Evolutionary conservation across 2,797 vertebrate genomes (phyloP).

Genomic region (Danio kyathit): DNA sequence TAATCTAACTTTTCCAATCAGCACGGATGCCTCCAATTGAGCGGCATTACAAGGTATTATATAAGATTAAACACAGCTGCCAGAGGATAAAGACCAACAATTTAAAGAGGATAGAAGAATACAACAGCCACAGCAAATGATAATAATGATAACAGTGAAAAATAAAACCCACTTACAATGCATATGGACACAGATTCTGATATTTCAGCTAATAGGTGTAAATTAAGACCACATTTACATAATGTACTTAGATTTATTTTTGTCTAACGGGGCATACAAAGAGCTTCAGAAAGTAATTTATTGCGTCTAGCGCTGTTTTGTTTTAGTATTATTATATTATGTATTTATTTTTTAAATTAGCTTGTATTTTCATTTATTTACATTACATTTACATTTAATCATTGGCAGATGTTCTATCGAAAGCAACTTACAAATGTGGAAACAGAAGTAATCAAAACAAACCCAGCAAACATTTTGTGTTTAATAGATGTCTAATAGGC

Average conservation of each 20-base stretch:
- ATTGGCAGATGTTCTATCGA: background rate
- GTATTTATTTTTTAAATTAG: background rate
- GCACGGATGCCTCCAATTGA: constrained; percentile 62
- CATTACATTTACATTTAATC: background rate
- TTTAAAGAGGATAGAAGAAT: constrained; percentile 57
- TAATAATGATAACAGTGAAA: constrained; percentile 30
- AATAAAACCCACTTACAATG: background rate
- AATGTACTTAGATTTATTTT: background rate
- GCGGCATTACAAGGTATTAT: constrained; percentile 65
- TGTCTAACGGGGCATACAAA: background rate
- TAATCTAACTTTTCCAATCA: constrained; percentile 60
- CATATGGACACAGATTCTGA: background rate
- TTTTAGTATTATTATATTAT: background rate
- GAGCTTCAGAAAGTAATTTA: background rate
- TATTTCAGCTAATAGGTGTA: background rate
- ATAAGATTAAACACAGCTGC: constrained; percentile 74
- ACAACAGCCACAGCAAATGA: constrained; percentile 18
- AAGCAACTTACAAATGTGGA: too few species aligned
- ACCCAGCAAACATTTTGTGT: too few species aligned
- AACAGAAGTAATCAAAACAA: too few species aligned
- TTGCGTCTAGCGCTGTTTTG: background rate
- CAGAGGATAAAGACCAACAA: constrained; percentile 58
- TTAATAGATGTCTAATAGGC: too few species aligned
- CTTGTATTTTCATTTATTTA: background rate
- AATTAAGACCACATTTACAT: too few species aligned